Evolutionary conservation across 1,140 invertebrate species (phyloP), one percentile per base, ranked within the genome.

Genomic region (Pseudomyrmex dendroicus): DNA sequence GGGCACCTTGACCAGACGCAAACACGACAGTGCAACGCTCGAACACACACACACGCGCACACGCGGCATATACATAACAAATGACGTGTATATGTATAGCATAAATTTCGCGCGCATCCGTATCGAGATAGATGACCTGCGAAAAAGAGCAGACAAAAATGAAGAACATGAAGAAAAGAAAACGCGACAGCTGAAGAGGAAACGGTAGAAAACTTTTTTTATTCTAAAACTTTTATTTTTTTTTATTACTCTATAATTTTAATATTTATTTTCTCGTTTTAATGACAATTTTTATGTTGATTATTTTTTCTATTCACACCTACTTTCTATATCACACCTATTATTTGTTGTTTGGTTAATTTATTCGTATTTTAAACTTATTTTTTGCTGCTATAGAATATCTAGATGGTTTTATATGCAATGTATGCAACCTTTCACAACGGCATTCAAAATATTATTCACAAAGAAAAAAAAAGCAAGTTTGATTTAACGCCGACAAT

Each of bases 1-100:
- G 86, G 87, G 86, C 90, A 89, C 90, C 90, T 90, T 91, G 90
- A 91, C 90, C 90, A 89, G 82, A 76, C 84, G 83, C 84, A 87
- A 88, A 88, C 84, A 86, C 73, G 80, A 67, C 82, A 62, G 89
- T 89, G 85, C 89, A 90, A 90, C 76, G 89, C 48, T 87, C 85
- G 72, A 90, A 82, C 35, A 84, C 17, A 64, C 44, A 20, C 52
- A 52, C 50, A 54, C 63, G 74, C 46, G 17, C 66, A 74, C 46
- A n/a, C 25, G 54, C 48, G 5, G 17, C 56, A 22, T 61, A 25
- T 20, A 15, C 54, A 20, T 20, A 57, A 20, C 25, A 44, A 17
- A 25, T 17, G 2, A 35, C 5, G 22, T 57, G 61, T 59, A 62
- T 77, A 67, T 68, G 64, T 73, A 76, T 57, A 73, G 68, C 50